phyloP scores from a whole-genome alignment of 2,888 invertebrate species.

The Thera obeliscata region DNA sequence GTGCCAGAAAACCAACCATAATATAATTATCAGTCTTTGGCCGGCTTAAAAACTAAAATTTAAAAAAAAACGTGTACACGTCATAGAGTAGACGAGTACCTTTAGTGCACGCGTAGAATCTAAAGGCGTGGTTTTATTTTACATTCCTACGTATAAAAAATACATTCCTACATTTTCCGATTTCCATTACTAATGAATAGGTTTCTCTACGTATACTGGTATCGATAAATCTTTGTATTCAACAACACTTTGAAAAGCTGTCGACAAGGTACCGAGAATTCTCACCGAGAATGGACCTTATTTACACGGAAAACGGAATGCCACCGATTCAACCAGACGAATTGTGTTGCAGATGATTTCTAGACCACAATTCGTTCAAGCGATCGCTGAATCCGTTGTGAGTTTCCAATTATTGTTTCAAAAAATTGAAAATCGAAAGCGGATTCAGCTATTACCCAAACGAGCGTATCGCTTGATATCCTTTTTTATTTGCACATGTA shows the following conservation, averaged over 20 bases:
- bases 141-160: not conserved
- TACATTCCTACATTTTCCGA: slow-evolving; percentile 15
- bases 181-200: slow-evolving; percentile 24
- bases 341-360: not conserved
- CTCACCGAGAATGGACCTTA: slow-evolving; percentile 11
- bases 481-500: no score
- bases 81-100: no score
- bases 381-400: no score
- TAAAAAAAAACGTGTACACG: no score
- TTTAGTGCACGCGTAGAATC: not conserved
- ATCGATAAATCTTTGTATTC: slow-evolving; percentile 30
- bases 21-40: no score
- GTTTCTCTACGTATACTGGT: slow-evolving; percentile 15
- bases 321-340: not conserved
- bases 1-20: no score
- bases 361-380: no score
- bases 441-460: no score
- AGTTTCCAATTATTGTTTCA: no score
- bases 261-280: slow-evolving; percentile 23
- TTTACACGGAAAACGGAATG: slow-evolving; percentile 16
- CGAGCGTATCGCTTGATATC: no score
- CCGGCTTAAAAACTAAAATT: no score
- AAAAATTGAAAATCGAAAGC: no score
- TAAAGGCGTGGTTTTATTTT: not conserved
- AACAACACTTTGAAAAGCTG: slow-evolving; percentile 28